phyloP scores from a whole-genome alignment of 2,888 invertebrate genomes.

The Ischnura elegans region DNA sequence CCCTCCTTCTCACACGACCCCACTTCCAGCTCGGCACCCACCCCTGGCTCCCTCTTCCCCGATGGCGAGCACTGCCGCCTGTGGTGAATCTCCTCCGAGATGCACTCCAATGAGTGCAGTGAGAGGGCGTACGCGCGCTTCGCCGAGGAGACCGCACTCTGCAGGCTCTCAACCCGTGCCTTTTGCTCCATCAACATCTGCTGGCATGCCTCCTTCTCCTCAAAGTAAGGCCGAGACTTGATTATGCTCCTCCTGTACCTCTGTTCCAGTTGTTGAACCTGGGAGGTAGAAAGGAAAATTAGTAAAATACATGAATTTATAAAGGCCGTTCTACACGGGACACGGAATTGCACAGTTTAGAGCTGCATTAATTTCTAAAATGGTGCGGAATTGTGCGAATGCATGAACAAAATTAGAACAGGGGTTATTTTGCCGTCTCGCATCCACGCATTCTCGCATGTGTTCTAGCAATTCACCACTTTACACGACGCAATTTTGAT shows the following conservation, averaged over 20 bases:
- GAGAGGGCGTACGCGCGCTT: conserved; percentile 91
- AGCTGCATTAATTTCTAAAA: too few relatives aligned
- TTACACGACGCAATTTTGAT: too few relatives aligned
- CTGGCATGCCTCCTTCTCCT: conserved; percentile 92
- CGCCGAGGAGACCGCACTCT: conserved; percentile 87
- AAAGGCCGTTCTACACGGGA: too few relatives aligned
- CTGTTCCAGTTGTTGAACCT: conserved; percentile 90
- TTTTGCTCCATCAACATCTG: conserved; percentile 92
- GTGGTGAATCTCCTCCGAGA: conserved; percentile 94
- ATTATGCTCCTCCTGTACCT: conserved; percentile 89
- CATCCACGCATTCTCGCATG: too few relatives aligned
- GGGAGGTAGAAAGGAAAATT: conserved; percentile 70
- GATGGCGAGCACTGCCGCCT: conserved; percentile 81
- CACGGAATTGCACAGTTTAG: too few relatives aligned
- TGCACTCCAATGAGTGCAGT: conserved; percentile 90
- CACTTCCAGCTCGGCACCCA: conserved; percentile 84
- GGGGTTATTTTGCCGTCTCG: too few relatives aligned
- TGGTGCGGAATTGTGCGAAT: too few relatives aligned
- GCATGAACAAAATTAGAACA: too few relatives aligned
- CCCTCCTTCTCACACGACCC: conserved; percentile 78
- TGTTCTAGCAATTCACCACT: too few relatives aligned
- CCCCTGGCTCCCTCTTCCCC: conserved; percentile 84
- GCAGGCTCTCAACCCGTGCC: conserved; percentile 89
- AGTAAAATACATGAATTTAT: too few relatives aligned
- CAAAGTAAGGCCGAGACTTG: conserved; percentile 94